Evolutionary conservation across 1,140 invertebrate species (phyloP), one percentile per base, ranked within the genome.

Genomic region (Prorops nasuta): DNA sequence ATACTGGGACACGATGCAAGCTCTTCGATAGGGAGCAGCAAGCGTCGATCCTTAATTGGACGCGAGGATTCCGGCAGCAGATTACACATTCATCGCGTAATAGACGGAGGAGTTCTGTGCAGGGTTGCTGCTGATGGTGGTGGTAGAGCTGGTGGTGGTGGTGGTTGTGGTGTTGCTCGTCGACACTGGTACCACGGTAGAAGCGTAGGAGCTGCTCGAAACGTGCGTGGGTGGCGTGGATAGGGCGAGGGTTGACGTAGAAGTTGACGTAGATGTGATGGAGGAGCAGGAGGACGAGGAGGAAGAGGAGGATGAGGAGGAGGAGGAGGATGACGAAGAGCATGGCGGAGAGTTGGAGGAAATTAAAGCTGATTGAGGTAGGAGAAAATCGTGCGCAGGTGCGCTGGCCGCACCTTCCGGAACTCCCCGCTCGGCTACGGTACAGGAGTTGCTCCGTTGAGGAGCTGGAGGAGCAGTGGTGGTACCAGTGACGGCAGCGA

Each of bases 331-430:
- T n/a, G n/a, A n/a, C n/a, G n/a, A n/a, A n/a, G n/a, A n/a, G n/a
- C n/a, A n/a, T n/a, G n/a, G n/a, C n/a, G n/a, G n/a, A n/a, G n/a
- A n/a, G n/a, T n/a, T n/a, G n/a, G n/a, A n/a, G n/a, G n/a, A n/a
- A n/a, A n/a, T n/a, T n/a, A n/a, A n/a, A n/a, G 32, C 34, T 6
- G 42, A 1, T 36, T 71, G 67, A 16, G 63, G n/a, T n/a, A n/a
- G n/a, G n/a, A n/a, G 44, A 37, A 68, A 71, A 56, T 82, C 80
- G 49, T 84, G 82, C 3, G 81, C 72, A 0, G 81, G 78, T 0
- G 81, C 77, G 31, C 81, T 83, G 0, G 82, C 83, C 1, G 80
- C 80, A 15, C 84, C 84, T 57, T 85, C 84, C 3, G 84, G 83
- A 4, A 85, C 82, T 2, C 83, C 83, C 8, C 83, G 77, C 64